A percentile compares a stretch with the other conserved stretches of the same genome.
phyloP scores from a whole-genome alignment of 1,140 invertebrate genomes.

The Arctopsyche grandis region DNA sequence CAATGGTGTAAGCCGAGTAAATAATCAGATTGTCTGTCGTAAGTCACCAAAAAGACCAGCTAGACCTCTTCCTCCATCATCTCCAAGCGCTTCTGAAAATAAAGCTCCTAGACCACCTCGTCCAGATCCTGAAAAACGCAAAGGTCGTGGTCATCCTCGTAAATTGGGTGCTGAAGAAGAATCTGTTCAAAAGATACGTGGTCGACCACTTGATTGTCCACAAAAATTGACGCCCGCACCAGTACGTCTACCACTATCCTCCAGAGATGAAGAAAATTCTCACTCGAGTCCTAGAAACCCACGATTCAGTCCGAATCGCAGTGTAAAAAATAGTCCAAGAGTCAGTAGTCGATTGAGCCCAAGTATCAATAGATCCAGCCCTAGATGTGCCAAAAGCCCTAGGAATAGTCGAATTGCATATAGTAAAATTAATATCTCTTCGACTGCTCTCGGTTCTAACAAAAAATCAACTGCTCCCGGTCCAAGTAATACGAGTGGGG shows the following conservation, averaged over 20 bases:
- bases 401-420: not conserved
- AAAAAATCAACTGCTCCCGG: too few species aligned
- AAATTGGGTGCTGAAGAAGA: slow-evolving; percentile 46
- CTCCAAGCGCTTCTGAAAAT: slow-evolving; percentile 49
- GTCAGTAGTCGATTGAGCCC: slow-evolving; percentile 28
- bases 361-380: slow-evolving; percentile 38
- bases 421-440: slow-evolving; percentile 35
- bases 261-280: slow-evolving; percentile 62
- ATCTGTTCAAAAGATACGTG: slow-evolving; percentile 54
- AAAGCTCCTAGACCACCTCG: slow-evolving; percentile 43
- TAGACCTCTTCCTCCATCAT: slow-evolving; percentile 43
- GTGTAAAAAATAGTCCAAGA: slow-evolving; percentile 31
- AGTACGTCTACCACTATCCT: slow-evolving; percentile 58
- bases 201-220: slow-evolving; percentile 60
- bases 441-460: slow-evolving; percentile 41
- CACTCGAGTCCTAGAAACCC: too few species aligned
- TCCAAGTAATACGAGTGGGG: slow-evolving; percentile 37
- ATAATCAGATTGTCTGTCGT: not conserved
- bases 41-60: slow-evolving; percentile 39
- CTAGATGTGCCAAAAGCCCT: slow-evolving; percentile 1
- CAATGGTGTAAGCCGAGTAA: not conserved
- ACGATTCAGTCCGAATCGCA: not conserved
- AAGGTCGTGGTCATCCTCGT: slow-evolving; percentile 46
- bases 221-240: slow-evolving; percentile 56
- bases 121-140: slow-evolving; percentile 36